phyloP scores from a whole-genome alignment of 1,140 invertebrate species.

The Drosophila rhopaloa region DNA sequence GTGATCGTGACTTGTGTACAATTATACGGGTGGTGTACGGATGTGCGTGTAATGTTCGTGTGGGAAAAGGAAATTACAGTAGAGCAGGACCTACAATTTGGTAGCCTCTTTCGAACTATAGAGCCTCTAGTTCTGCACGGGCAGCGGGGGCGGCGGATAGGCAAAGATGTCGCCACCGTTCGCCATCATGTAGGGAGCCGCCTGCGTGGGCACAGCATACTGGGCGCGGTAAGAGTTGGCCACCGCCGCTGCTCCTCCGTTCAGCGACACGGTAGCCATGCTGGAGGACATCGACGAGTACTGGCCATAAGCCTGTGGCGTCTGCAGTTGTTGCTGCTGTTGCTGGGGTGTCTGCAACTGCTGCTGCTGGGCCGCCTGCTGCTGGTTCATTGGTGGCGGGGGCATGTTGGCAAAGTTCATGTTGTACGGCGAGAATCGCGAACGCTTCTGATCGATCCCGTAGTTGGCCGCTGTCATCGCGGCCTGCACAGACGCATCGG shows the following conservation, averaged over 20 bases:
- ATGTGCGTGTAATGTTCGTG: constrained; percentile 39
- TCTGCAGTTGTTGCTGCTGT: constrained; percentile 37
- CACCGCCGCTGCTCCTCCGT: constrained; percentile 50
- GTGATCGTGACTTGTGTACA: constrained; percentile 14
- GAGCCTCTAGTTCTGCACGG: constrained; percentile 77
- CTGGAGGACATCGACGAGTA: constrained; percentile 69
- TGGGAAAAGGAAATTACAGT: constrained; percentile 65
- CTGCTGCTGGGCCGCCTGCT: constrained; percentile 43
- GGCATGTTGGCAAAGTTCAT: constrained; percentile 72
- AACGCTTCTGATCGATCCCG: constrained; percentile 69
- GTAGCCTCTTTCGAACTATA: constrained; percentile 54
- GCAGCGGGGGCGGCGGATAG: constrained; percentile 80
- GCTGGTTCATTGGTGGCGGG: constrained; percentile 58
- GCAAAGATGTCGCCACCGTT: constrained; percentile 63
- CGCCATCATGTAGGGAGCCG: constrained; percentile 73
- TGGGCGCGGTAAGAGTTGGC: constrained; percentile 47
- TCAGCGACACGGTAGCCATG: constrained; percentile 70
- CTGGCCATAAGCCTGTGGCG: constrained; percentile 60
- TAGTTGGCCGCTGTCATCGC: constrained; percentile 35
- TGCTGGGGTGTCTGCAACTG: constrained; percentile 36
- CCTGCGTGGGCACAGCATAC: constrained; percentile 65
- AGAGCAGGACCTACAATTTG: constrained; percentile 54
- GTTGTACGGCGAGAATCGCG: constrained; percentile 62
- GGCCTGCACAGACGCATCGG: constrained; percentile 53
- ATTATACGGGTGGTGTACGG: constrained; percentile 22